Base-by-base conservation (phyloP, 2,797 vertebrate genomes). In the Bovichtus variegatus region DNA sequence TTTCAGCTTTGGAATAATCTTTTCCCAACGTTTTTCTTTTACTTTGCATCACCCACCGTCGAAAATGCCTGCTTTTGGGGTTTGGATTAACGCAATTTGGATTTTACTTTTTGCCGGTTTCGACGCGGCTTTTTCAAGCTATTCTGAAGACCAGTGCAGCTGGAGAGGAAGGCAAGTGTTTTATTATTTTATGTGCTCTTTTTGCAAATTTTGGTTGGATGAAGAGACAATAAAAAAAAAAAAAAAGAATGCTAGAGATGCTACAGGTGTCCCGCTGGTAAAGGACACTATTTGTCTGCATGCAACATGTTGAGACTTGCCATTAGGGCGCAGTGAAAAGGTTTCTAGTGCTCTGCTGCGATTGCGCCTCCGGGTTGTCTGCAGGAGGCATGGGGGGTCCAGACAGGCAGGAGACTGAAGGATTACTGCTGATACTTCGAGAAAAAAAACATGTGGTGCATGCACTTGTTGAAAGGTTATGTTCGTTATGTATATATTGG, bases 101-200 rank as follows among this genome's bases (percentile, higher is more conserved):
- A 93, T 94, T 85, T 67, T 91, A 82, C 60, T 94, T 53, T 78
- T 90, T 3, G 61, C 74, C 60, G 13, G 89, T 87, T 90, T 94
- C 78, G 74, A 91, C 5, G 70, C 75, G 9, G 90, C 84, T 58
- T 76, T 70, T 63, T 88, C 95, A 5, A 94, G 90, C 64, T 96
- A 94, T 50, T 96, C 94, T 0, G 95, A 96, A n/a, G 95, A 97
- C 46, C 95, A 96, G 79, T 98, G 97, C 92, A 95, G 95, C 90
- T 98, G 97, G 97, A 96, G 93, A 81, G 96, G 97, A 80, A 97
- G 97, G 97, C 95, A 94, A 88, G 88, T 91, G 54, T 44, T 55
- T 57, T n/a, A 4, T 10, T 6, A 8, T 43, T n/a, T 12, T 5
- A 16, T 67, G 6, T 15, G 29, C 27, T 13, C 3, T 61, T 27